These are phyloP conservation scores for Gopherus flavomarginatus DNA, from an alignment of 2,113 vertebrate genomes.

Conservation along the genomic window DNA sequence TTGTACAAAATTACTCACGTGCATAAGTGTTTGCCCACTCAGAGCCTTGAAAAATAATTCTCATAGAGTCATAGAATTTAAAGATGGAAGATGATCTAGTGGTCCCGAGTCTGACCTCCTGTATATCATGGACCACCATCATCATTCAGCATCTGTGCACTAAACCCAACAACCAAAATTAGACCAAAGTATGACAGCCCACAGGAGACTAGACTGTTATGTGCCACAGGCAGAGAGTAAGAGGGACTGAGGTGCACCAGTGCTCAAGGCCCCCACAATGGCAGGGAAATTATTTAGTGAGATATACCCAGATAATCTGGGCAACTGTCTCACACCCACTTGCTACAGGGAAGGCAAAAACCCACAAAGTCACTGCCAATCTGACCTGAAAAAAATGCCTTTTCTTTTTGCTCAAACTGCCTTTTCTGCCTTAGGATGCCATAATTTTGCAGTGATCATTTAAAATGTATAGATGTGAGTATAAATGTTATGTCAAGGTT, in stretches of 20 bases:
- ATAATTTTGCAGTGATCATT: neutral
- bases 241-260: neutral
- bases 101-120: neutral
- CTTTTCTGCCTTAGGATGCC: neutral
- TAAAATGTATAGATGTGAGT: neutral
- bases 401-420: neutral
- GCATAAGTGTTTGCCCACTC: conserved; percentile 8
- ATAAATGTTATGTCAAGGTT: neutral
- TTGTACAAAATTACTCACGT: neutral
- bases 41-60: neutral
- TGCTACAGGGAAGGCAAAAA: neutral
- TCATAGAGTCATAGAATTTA: neutral
- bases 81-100: neutral
- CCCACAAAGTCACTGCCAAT: neutral
- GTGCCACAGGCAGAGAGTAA: neutral
- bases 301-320: neutral
- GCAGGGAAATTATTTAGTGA: neutral
- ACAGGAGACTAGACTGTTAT: neutral
- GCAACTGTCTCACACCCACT: neutral
- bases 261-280: neutral
- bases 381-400: neutral
- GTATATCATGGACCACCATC: neutral
- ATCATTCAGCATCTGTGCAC: neutral
- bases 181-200: neutral
- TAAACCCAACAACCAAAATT: neutral